Percentiles rank a stretch among this genome's conserved stretches.
These are phyloP conservation scores for Meganola albula DNA, from an alignment of 2,888 invertebrate genomes.

Conservation along the genomic window DNA sequence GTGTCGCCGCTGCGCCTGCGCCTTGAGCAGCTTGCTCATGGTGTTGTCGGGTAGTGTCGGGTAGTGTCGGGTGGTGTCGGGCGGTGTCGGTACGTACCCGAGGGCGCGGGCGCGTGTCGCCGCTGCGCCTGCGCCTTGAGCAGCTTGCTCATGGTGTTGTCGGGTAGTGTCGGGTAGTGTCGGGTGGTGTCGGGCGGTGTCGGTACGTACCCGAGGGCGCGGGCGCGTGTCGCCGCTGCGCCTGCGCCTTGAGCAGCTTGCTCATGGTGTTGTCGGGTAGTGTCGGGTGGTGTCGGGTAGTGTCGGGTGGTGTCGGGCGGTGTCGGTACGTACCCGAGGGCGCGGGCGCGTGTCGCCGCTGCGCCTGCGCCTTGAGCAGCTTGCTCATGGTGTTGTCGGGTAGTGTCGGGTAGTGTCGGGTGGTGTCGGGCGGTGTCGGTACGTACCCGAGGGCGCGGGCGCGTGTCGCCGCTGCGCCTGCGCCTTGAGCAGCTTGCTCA, in stretches of 20 bases:
- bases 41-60: slow-evolving; percentile 68
- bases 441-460: slow-evolving; percentile 3
- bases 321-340: not conserved
- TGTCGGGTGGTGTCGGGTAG: slow-evolving; percentile 68
- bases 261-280: slow-evolving; percentile 73
- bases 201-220: slow-evolving; percentile 5
- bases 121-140: slow-evolving; percentile 19
- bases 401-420: no score
- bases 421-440: no score
- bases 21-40: slow-evolving; percentile 73
- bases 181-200: not conserved
- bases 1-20: slow-evolving; percentile 49
- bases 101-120: slow-evolving; percentile 48
- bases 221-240: slow-evolving; percentile 35
- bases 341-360: not conserved
- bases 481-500: slow-evolving; percentile 48
- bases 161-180: slow-evolving; percentile 29
- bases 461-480: slow-evolving; percentile 31
- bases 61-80: slow-evolving; percentile 64
- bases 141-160: slow-evolving; percentile 7
- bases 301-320: slow-evolving; percentile 66
- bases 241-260: slow-evolving; percentile 70
- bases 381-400: slow-evolving; percentile 1
- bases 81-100: slow-evolving; percentile 65
- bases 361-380: slow-evolving; percentile 11